Percentiles rank a stretch among this genome's conserved stretches.
Conservation (phyloP, 2,888 invertebrate genomes). For the Eupithecia insigniata region DNA sequence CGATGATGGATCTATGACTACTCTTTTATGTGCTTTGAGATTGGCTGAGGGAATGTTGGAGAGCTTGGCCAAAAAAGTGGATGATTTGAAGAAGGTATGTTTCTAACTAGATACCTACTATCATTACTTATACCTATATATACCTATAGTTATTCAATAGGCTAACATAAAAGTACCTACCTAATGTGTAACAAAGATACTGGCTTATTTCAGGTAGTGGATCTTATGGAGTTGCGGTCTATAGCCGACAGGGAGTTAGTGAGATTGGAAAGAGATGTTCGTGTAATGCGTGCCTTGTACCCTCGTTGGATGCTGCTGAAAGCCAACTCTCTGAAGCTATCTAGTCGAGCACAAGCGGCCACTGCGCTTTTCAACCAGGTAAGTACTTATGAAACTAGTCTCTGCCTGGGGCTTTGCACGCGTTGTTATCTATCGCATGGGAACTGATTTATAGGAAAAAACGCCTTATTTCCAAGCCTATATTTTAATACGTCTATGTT, state of each 20-base stretch:
- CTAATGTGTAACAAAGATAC: neutral
- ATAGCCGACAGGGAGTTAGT: conserved; percentile 71
- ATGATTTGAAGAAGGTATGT: conserved; percentile 76
- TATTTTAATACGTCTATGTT: no score
- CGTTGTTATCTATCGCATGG: no score
- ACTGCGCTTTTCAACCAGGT: conserved; percentile 62
- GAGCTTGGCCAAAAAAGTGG: conserved; percentile 75
- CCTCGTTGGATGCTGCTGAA: conserved; percentile 73
- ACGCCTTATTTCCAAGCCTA: no score
- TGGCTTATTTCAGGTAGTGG: conserved; percentile 65
- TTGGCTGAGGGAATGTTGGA: conserved; percentile 78
- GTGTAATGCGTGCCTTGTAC: conserved; percentile 59
- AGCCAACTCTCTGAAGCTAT: conserved; percentile 64
- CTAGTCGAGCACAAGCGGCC: conserved; percentile 61
- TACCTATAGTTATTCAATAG: neutral
- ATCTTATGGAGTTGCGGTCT: conserved; percentile 76
- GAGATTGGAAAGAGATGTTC: conserved; percentile 66
- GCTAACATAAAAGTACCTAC: no score
- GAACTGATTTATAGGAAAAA: no score
- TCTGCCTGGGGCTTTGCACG: no score
- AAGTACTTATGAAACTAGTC: conserved; percentile 23
- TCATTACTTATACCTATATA: no score
- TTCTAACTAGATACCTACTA: no score
- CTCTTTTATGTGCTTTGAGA: conserved; percentile 67
- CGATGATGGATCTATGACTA: conserved; percentile 63